Evolutionary conservation across 2,113 vertebrate genomes (phyloP), one percentile per base, ranked within the genome.

Genomic region (Sceloporus undulatus): DNA sequence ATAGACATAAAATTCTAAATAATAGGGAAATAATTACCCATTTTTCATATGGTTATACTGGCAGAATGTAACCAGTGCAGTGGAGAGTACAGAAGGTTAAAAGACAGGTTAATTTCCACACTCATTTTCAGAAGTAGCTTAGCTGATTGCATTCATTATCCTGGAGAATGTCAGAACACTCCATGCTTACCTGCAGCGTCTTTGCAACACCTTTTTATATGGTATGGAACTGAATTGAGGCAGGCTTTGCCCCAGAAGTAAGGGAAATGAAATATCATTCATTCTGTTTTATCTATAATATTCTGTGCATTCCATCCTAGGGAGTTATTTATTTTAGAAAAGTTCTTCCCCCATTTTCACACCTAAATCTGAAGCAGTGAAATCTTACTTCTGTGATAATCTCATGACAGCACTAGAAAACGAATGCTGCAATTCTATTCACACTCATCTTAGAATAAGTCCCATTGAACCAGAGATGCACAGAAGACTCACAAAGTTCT

Each of bases 71-170:
- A 78, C 42, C 25, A 86, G 77, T 86, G 27, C 76, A 78, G 29
- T 68, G 27, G 9, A 85, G 70, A 79, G 62, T 27, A 52, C 42
- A 79, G 19, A 42, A 78, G 21, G 42, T 70, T 65, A 79, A 34
- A 85, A 74, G 79, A 56, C 13, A 86, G 85, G 85, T 70, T 86
- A 54, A 86, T 79, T 79, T 79, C 48, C n/a, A 66, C 2, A n/a
- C 65, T 68, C 54, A 27, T 70, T 71, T 71, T 86, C 54, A 66
- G 27, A 65, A 78, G 40, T 66, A 66, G 65, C 62, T 79, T 70
- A 27, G 77, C 42, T 71, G 65, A 86, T 62, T 76, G n/a, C 54
- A 75, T 59, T 62, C 21, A 59, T 86, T 86, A 56, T 70, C 19
- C 13, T 79, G 42, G 42, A 71, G 65, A 85, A 79, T 79, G 76